Base-by-base conservation (phyloP, 2,113 vertebrate genomes). In the Epinephelus moara region DNA sequence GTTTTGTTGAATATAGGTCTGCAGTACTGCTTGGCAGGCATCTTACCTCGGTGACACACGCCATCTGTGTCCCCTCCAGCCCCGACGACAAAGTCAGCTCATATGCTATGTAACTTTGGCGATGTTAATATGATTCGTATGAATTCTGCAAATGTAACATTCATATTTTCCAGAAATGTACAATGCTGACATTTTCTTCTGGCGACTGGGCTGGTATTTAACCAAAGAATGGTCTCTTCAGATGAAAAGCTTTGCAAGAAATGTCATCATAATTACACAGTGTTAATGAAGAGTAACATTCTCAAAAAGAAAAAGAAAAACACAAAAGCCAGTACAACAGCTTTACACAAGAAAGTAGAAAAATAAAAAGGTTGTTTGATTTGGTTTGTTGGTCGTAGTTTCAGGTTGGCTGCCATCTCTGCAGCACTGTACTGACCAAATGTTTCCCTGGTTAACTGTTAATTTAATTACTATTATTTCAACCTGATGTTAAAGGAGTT, bases 391-490 rank as follows among this genome's bases (percentile, higher is more conserved):
- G 74, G n/a, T 59, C 0, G 55, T 49, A 23, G 52, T 62, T 86
- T 79, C 30, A 71, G 70, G 70, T 69, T 69, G 67, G 27, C 82
- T 70, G 67, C 67, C 17, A 13, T 73, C 59, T 80, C 68, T 77
- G 61, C 57, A 47, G 52, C 52, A 56, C 27, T 49, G 47, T 3
- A 21, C 15, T 17, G 1, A 66, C 11, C 66, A 55, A 4, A 68
- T 60, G 62, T 74, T 64, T 81, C 76, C 68, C 75, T 49, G 25
- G 23, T 55, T 71, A 42, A 40, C 74, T 21, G 42, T 83, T 75
- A 66, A 75, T 59, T 81, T 78, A 62, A 81, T 75, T 30, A 37
- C 71, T 72, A 63, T 82, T 63, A 85, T 83, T 81, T 66, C 75
- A 74, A n/a, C 75, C 52, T 55, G 21, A 63, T 67, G 78, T 80